Evolutionary conservation across 2,797 vertebrate species (phyloP).

Genomic region (Orestias chungarensis): DNA sequence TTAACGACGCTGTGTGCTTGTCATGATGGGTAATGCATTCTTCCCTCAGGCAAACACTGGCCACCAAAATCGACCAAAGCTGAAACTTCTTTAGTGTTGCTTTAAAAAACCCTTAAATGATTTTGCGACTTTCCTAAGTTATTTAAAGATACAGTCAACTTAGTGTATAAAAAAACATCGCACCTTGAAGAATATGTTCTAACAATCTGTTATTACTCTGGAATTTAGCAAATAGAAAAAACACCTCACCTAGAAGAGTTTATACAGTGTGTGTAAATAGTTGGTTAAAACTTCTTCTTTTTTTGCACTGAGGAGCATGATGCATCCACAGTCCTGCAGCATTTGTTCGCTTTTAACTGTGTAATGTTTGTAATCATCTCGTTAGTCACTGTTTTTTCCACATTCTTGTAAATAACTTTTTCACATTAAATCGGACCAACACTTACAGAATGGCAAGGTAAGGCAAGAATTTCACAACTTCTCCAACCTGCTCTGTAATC

Average conservation of each 20-base stretch:
- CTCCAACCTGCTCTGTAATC: conserved; percentile 77
- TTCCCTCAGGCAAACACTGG: too few relatives aligned
- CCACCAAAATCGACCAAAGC: too few relatives aligned
- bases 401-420: conserved; percentile 85
- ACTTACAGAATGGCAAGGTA: conserved; percentile 88
- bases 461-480: conserved; percentile 81
- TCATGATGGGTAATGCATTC: too few relatives aligned
- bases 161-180: background rate
- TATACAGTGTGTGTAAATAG: background rate
- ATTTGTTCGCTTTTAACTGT: conserved; percentile 78
- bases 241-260: background rate
- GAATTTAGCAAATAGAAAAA: background rate
- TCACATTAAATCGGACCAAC: conserved; percentile 86
- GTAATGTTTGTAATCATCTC: conserved; percentile 77
- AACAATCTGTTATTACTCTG: background rate
- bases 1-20: too few relatives aligned
- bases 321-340: conserved; percentile 67
- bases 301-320: conserved; percentile 62
- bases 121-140: background rate
- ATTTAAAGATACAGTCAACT: background rate
- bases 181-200: background rate
- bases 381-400: conserved; percentile 82
- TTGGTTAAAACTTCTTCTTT: background rate
- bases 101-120: too few relatives aligned
- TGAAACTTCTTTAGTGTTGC: too few relatives aligned